phyloP scores from a whole-genome alignment of 2,113 vertebrate species.

The Crotalus horridus region DNA sequence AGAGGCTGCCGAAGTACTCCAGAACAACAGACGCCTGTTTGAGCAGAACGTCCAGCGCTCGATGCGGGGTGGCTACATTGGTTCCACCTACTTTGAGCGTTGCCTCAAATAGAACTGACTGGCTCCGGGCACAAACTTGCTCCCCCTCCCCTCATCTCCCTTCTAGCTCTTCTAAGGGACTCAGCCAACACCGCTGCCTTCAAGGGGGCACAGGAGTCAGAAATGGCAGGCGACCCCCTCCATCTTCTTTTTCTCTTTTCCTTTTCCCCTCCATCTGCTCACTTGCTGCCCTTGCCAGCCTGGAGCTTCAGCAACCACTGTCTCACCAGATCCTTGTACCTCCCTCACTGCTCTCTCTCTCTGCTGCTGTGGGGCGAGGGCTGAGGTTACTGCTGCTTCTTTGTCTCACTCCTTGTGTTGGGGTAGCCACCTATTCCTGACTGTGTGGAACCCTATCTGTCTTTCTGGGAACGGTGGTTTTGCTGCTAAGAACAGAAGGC shows the following conservation, averaged over 20 bases:
- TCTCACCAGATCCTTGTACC: conserved; percentile 37
- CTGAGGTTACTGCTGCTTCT: conserved; percentile 28
- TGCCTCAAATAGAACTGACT: conserved; percentile 83
- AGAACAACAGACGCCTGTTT: conserved; percentile 89
- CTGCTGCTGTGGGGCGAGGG: conserved; percentile 17
- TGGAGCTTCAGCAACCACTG: conserved; percentile 24
- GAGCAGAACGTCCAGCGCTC: conserved; percentile 92
- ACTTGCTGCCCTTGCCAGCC: not conserved
- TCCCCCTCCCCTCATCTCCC: conserved; percentile 43
- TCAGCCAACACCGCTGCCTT: conserved; percentile 40
- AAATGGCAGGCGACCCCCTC: conserved; percentile 11
- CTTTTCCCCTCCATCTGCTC: not conserved
- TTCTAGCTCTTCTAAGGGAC: conserved; percentile 43
- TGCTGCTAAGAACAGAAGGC: conserved; percentile 32
- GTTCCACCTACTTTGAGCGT: conserved; percentile 91
- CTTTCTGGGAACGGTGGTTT: conserved; percentile 18
- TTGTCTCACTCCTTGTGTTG: not conserved
- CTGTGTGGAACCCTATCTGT: not conserved
- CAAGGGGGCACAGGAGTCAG: conserved; percentile 26
- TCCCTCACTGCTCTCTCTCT: not conserved
- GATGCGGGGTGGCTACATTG: conserved; percentile 87
- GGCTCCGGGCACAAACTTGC: conserved; percentile 45
- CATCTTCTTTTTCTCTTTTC: not conserved
- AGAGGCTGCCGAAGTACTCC: conserved; percentile 89
- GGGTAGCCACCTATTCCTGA: not conserved